phyloP scores from a whole-genome alignment of 2,797 vertebrate species.

The Malurus splendens region DNA sequence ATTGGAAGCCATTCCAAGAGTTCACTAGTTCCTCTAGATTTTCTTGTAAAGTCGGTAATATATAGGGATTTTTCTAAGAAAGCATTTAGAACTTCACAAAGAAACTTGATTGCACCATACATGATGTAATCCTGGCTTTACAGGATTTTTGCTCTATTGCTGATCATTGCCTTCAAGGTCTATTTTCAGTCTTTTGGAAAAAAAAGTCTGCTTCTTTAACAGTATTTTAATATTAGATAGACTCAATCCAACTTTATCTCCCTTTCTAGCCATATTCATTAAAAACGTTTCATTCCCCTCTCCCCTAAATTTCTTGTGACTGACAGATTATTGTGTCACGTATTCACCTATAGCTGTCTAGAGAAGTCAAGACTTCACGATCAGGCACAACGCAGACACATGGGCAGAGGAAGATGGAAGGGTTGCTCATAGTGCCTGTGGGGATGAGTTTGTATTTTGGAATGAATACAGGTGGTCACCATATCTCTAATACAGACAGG shows the following conservation, averaged over 20 bases:
- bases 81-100: conserved; percentile 34
- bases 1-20: conserved; percentile 38
- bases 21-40: conserved; percentile 35
- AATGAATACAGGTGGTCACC: neutral
- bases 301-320: neutral
- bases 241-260: neutral
- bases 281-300: neutral
- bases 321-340: neutral
- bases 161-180: neutral
- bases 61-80: conserved; percentile 33
- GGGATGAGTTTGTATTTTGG: neutral
- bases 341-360: neutral
- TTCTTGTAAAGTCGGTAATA: conserved; percentile 29
- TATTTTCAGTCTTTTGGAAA: neutral
- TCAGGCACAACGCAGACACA: neutral
- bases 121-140: neutral
- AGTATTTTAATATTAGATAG: neutral
- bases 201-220: neutral
- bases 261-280: neutral
- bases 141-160: neutral
- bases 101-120: neutral
- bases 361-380: neutral
- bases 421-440: neutral
- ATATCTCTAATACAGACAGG: neutral
- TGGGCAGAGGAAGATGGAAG: neutral